Percentiles rank a stretch among this genome's conserved stretches.
phyloP scores from a whole-genome alignment of 1,140 invertebrate genomes.

The Ladona fulva region DNA sequence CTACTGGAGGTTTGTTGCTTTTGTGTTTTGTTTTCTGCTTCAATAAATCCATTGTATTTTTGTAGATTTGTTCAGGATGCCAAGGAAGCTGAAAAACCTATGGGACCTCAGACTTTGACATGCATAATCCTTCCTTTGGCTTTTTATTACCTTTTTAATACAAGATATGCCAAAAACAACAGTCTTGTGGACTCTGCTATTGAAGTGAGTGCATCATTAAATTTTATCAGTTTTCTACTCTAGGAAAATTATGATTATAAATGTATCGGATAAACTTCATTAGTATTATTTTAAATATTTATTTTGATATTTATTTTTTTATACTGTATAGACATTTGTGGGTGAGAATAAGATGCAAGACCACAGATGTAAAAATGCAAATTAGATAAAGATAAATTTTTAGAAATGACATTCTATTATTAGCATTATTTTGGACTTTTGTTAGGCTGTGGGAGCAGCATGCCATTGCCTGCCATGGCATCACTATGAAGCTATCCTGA shows the following conservation, averaged over 20 bases:
- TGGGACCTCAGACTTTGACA: conserved; percentile 59
- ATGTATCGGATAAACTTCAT: too few relatives aligned
- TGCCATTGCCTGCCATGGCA: conserved; percentile 75
- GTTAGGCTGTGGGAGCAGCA: conserved; percentile 54
- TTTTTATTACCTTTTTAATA: conserved; percentile 67
- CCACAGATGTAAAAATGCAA: too few relatives aligned
- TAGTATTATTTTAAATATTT: too few relatives aligned
- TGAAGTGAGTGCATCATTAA: conserved; percentile 28
- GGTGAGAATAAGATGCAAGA: too few relatives aligned
- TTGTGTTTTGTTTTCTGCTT: too few relatives aligned
- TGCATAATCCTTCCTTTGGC: conserved; percentile 80
- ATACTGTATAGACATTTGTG: too few relatives aligned
- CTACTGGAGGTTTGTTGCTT: too few relatives aligned
- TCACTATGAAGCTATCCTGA: conserved; percentile 71
- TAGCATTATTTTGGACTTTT: conserved; percentile 18
- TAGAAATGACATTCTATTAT: conserved; percentile 21
- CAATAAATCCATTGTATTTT: not conserved
- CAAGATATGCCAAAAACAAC: conserved; percentile 63
- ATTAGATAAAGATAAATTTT: too few relatives aligned
- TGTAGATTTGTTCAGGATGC: conserved; percentile 47
- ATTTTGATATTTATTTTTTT: too few relatives aligned
- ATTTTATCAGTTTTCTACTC: conserved; percentile 16
- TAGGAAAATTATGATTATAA: too few relatives aligned
- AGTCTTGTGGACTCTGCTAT: conserved; percentile 73
- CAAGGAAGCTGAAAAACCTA: conserved; percentile 44